phyloP scores from a whole-genome alignment of 2,113 vertebrate genomes.

The Barbus barbus region DNA sequence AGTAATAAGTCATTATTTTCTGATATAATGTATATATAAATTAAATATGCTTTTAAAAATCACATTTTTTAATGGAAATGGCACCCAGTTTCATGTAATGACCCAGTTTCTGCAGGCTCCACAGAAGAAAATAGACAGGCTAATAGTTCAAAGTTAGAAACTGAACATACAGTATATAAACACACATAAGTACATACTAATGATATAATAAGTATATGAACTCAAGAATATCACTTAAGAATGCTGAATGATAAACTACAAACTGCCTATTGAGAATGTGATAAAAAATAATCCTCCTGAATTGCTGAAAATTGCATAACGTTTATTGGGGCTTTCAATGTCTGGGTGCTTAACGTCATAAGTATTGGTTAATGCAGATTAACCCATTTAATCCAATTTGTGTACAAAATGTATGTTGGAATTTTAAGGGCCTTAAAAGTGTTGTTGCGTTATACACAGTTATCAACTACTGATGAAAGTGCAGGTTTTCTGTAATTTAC shows the following conservation, averaged over 20 bases:
- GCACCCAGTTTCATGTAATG: neutral
- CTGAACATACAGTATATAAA: neutral
- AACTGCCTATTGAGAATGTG: neutral
- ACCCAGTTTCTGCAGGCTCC: neutral
- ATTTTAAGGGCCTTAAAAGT: neutral
- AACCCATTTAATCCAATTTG: slow-evolving; percentile 6
- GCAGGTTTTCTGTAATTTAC: neutral
- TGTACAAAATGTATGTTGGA: neutral
- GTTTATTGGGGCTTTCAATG: slow-evolving; percentile 24
- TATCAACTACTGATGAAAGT: neutral
- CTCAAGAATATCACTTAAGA: neutral
- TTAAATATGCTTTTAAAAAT: neutral
- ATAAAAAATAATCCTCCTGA: neutral
- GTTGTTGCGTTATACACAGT: neutral
- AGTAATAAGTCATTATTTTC: neutral
- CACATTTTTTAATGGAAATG: neutral
- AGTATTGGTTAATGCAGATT: neutral
- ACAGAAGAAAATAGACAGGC: neutral
- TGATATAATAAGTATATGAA: neutral
- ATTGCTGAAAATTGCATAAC: slow-evolving; percentile 24
- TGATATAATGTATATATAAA: neutral
- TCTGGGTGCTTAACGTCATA: slow-evolving; percentile 19
- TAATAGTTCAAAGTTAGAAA: neutral
- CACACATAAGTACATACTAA: neutral
- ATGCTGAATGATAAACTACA: neutral